Percentiles rank a stretch among this genome's conserved stretches.
These are phyloP conservation scores for Drosophila obscura DNA, from an alignment of 1,140 invertebrate genomes.

Conservation along the genomic window DNA sequence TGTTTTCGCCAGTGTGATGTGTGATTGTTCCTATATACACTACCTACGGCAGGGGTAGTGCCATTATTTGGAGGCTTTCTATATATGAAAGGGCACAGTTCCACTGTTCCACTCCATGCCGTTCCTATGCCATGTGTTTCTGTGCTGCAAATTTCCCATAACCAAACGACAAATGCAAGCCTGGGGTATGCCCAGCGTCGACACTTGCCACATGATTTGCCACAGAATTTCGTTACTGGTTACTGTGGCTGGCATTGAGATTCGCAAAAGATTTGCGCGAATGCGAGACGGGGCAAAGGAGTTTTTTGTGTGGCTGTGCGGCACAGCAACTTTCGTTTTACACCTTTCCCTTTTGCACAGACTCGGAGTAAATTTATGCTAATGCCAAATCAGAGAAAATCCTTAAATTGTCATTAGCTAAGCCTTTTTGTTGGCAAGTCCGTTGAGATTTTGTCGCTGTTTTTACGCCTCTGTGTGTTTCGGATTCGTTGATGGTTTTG, in stretches of 20 bases:
- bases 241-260: too few species aligned
- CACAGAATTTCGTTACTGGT: too few species aligned
- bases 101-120: too few species aligned
- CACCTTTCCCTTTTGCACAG: neutral
- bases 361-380: conserved; percentile 71
- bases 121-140: too few species aligned
- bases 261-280: too few species aligned
- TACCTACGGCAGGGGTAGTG: neutral
- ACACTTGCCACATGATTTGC: too few species aligned
- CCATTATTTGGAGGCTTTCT: neutral
- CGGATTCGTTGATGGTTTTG: conserved; percentile 14
- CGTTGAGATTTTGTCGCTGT: conserved; percentile 33
- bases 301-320: neutral
- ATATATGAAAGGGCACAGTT: too few species aligned
- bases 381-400: conserved; percentile 77
- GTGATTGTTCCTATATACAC: neutral
- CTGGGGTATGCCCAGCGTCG: too few species aligned
- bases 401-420: conserved; percentile 81
- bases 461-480: conserved; percentile 18
- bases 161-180: too few species aligned
- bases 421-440: conserved; percentile 64
- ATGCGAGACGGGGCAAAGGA: too few species aligned
- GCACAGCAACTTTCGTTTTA: conserved; percentile 22
- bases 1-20: conserved; percentile 18
- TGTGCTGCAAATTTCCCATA: too few species aligned